Percentiles rank a stretch among this genome's conserved stretches.
These are phyloP conservation scores for Radopholus similis DNA, from an alignment of 1,140 invertebrate species.

Conservation along the genomic window DNA sequence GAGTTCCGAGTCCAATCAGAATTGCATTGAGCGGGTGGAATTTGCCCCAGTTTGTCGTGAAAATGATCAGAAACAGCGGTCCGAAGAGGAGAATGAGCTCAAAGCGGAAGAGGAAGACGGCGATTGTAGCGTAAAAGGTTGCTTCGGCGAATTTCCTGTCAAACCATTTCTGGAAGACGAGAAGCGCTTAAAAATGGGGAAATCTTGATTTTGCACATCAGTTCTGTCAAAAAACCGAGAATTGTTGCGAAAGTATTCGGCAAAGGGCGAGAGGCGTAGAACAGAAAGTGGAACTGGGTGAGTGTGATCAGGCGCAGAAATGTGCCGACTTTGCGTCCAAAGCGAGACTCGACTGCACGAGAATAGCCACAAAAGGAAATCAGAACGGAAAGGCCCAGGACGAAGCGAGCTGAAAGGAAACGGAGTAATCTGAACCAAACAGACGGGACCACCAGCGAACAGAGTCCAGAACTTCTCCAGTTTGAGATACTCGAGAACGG, in stretches of 20 bases:
- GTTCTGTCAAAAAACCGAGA: conserved; percentile 70
- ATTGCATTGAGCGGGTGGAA: conserved; percentile 61
- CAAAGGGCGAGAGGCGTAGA: conserved; percentile 85
- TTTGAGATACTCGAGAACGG: conserved; percentile 69
- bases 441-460: conserved; percentile 74
- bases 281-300: conserved; percentile 95
- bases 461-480: conserved; percentile 82
- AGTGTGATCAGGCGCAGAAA: conserved; percentile 81
- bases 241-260: conserved; percentile 92
- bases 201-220: conserved; percentile 9
- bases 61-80: conserved; percentile 78
- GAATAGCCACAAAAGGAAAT: conserved; percentile 72
- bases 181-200: conserved; percentile 71
- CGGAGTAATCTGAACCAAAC: not conserved
- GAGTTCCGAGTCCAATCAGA: conserved; percentile 69
- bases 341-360: conserved; percentile 71
- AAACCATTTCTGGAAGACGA: conserved; percentile 81
- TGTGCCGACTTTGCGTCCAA: conserved; percentile 72
- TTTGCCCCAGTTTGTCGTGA: conserved; percentile 63
- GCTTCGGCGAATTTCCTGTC: conserved; percentile 73
- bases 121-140: conserved; percentile 76
- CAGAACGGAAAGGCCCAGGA: conserved; percentile 74
- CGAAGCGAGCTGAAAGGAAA: conserved; percentile 71
- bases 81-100: conserved; percentile 84
- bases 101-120: conserved; percentile 83